These are phyloP conservation scores for Ochlodes sylvanus DNA, from an alignment of 2,888 invertebrate genomes.

Conservation along the genomic window DNA sequence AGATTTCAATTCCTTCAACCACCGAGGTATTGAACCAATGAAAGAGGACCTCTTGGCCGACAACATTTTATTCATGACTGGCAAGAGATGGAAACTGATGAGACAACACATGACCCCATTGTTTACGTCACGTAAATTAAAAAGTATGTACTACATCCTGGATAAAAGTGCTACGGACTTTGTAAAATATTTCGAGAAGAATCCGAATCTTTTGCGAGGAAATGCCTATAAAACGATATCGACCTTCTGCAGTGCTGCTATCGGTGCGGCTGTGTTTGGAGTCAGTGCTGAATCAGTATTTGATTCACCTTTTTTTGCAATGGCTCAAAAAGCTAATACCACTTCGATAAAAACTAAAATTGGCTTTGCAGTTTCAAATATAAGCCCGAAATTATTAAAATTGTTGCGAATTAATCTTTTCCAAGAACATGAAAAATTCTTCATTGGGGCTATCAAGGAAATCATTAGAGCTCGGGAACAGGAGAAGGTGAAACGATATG, in stretches of 20 bases:
- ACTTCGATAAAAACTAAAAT: conserved; percentile 42
- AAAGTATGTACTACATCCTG: conserved; percentile 66
- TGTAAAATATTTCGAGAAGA: conserved; percentile 51
- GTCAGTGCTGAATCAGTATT: conserved; percentile 60
- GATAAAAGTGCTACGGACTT: conserved; percentile 63
- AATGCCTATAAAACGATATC: conserved; percentile 50
- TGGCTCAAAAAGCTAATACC: conserved; percentile 49
- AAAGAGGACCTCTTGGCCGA: conserved; percentile 56
- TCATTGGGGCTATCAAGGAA: conserved; percentile 46
- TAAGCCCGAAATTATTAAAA: conserved; percentile 45
- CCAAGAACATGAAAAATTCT: conserved; percentile 43
- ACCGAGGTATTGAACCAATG: conserved; percentile 54
- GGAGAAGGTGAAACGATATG: conserved; percentile 42
- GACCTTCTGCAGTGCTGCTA: conserved; percentile 58
- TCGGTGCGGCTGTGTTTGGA: conserved; percentile 69
- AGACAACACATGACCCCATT: conserved; percentile 66
- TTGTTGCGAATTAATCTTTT: conserved; percentile 35
- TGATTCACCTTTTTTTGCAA: conserved; percentile 62
- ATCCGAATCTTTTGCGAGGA: conserved; percentile 51
- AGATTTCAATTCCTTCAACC: conserved; percentile 58
- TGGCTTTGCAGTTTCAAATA: conserved; percentile 46
- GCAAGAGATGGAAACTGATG: conserved; percentile 65
- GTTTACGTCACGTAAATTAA: conserved; percentile 66
- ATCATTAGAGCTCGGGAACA: conserved; percentile 42
- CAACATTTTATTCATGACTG: conserved; percentile 55